A percentile compares a stretch with the other conserved stretches of the same genome.
These are phyloP conservation scores for Dascyllus trimaculatus DNA, from an alignment of 2,113 vertebrate species.

Conservation along the genomic window DNA sequence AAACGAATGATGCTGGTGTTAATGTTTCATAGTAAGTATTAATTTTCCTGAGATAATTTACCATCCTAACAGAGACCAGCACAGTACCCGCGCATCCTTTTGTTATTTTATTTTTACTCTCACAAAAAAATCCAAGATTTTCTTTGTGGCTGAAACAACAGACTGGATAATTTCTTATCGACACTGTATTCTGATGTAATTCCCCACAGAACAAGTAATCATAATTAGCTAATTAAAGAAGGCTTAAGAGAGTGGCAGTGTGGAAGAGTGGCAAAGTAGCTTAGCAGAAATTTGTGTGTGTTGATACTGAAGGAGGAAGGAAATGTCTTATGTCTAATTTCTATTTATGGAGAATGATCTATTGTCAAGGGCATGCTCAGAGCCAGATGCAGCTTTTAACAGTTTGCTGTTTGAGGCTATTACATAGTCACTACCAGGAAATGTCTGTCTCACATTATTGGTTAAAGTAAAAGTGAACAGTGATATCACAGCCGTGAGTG, in stretches of 20 bases:
- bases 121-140: constrained; percentile 2
- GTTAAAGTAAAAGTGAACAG: constrained; percentile 42
- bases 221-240: constrained; percentile 72
- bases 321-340: constrained; percentile 54
- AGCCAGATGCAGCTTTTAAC: constrained; percentile 43
- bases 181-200: constrained; percentile 26
- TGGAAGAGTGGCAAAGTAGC: constrained; percentile 57
- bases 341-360: constrained; percentile 60
- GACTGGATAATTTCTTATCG: constrained; percentile 22
- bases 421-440: constrained; percentile 25
- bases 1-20: constrained; percentile 5
- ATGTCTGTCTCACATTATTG: constrained; percentile 37
- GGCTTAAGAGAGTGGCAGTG: constrained; percentile 56
- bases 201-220: constrained; percentile 51
- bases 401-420: constrained; percentile 23
- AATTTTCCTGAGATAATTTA: background rate
- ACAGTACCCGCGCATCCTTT: background rate
- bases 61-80: background rate
- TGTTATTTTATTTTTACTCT: constrained; percentile 4
- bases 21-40: background rate
- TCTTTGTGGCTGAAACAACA: constrained; percentile 43
- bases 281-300: constrained; percentile 60
- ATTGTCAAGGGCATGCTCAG: constrained; percentile 38
- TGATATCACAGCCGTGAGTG: constrained; percentile 24
- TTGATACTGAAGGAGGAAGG: constrained; percentile 55